Conservation (phyloP, 2,797 vertebrate species). For the Epinephelus malabaricus region DNA sequence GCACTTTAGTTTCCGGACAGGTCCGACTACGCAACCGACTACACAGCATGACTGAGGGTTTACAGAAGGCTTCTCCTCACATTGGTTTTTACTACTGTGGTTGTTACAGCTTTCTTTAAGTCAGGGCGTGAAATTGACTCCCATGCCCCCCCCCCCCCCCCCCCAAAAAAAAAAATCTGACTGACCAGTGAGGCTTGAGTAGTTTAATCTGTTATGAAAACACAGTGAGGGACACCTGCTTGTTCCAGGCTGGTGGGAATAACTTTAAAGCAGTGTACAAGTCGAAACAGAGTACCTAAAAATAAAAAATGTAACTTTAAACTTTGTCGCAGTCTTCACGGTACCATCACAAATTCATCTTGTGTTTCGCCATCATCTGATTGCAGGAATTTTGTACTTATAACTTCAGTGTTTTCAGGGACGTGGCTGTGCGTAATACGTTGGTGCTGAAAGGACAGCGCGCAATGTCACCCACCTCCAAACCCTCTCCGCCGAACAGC, state of each 20-base stretch:
- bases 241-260: not conserved
- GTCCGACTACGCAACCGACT: not conserved
- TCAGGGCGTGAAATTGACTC: slow-evolving; percentile 56
- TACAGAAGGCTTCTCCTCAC: slow-evolving; percentile 12
- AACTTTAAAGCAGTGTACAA: not conserved
- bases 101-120: slow-evolving; percentile 61
- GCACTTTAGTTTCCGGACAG: slow-evolving; percentile 10
- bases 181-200: slow-evolving; percentile 7
- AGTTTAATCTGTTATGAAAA: slow-evolving; percentile 8
- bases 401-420: not conserved
- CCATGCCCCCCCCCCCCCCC: slow-evolving; percentile 15
- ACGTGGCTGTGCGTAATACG: slow-evolving; percentile 27
- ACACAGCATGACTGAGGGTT: slow-evolving; percentile 15
- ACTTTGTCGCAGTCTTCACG: not conserved
- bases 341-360: not conserved
- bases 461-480: slow-evolving; percentile 48
- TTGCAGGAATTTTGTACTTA: not conserved
- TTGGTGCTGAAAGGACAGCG: slow-evolving; percentile 84
- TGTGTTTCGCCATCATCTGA: not conserved
- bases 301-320: not conserved
- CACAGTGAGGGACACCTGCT: not conserved
- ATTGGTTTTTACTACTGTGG: slow-evolving; percentile 46
- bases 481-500: not conserved
- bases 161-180: slow-evolving; percentile 9
- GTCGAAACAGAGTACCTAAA: no score